Evolutionary conservation across 2,888 invertebrate genomes (phyloP), one percentile per base, ranked within the genome.

Genomic region (Sipunculus nudus): DNA sequence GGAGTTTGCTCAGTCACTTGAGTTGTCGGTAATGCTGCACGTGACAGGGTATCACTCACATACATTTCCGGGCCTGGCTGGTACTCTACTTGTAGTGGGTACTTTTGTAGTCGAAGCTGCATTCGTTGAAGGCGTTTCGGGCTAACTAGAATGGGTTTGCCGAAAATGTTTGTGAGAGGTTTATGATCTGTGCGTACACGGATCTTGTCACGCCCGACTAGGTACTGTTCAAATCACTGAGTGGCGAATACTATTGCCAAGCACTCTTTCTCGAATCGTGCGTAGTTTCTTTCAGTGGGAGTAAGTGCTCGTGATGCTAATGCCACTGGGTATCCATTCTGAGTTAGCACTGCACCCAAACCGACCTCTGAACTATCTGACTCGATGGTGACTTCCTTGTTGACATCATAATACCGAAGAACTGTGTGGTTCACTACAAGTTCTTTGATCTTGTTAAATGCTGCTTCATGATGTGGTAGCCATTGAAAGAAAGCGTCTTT

Each of bases 211-310:
- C 19, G 10, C 16, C 43, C 10, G 16, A 43, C 16, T 8, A 43
- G 10, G 21, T 43, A 43, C 19, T 13, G 21, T 8, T 21, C 43
- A 19, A 43, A 43, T 8, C 21, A 21, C 19, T 43, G 16, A 43
- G 16, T 16, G 10, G 43, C 43, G 19, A 43, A 43, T 8, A 43
- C 43, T 8, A 43, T 21, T 8, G 43, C 43, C 13, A 43, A 19
- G 21, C 16, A 13, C 43, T 19, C 19, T 8, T 43, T 13, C 19
- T 43, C 43, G 19, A 43, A 16, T 43, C 8, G 43, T 8, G 43
- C 43, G 19, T 43, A 43, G 43, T 43, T 43, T 13, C 43, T 13
- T 43, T 43, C 43, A 16, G 43, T 43, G n/a, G n/a, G n/a, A n/a
- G n/a, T n/a, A n/a, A n/a, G n/a, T n/a, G n/a, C n/a, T n/a, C n/a